phyloP scores from a whole-genome alignment of 2,113 vertebrate genomes.

The Antigone vipio region DNA sequence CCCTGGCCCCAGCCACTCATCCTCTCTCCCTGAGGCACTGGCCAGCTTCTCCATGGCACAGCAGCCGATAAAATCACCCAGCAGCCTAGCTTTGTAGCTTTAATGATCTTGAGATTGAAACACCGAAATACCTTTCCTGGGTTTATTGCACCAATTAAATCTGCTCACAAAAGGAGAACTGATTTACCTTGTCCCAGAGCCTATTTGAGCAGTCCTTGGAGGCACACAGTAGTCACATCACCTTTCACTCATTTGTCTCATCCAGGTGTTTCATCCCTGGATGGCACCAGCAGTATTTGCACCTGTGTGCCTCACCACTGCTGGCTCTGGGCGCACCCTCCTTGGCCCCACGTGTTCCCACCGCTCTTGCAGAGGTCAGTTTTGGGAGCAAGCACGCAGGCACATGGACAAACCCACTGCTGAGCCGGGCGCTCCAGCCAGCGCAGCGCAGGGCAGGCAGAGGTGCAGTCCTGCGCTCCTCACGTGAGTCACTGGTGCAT shows the following conservation, averaged over 20 bases:
- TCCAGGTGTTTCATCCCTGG: neutral
- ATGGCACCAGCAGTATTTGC: neutral
- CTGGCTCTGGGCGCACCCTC: neutral
- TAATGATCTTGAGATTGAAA: neutral
- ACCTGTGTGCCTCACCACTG: neutral
- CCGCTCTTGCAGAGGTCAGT: neutral
- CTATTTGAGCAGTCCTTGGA: neutral
- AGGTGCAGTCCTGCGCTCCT: neutral
- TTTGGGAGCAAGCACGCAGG: neutral
- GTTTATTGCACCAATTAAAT: neutral
- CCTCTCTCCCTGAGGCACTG: neutral
- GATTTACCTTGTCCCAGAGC: neutral
- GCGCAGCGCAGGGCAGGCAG: accelerated
- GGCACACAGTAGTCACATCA: no score
- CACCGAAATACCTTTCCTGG: neutral
- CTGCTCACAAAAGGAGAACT: neutral
- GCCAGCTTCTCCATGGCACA: neutral
- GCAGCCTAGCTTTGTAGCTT: neutral
- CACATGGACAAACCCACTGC: neutral
- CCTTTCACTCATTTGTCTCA: neutral
- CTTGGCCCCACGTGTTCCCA: accelerated
- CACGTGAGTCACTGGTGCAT: neutral
- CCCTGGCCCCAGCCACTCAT: neutral
- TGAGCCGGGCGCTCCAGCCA: accelerated
- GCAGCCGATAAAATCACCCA: neutral